These are phyloP conservation scores for Sitta europaea DNA, from an alignment of 2,113 vertebrate species.

Conservation along the genomic window DNA sequence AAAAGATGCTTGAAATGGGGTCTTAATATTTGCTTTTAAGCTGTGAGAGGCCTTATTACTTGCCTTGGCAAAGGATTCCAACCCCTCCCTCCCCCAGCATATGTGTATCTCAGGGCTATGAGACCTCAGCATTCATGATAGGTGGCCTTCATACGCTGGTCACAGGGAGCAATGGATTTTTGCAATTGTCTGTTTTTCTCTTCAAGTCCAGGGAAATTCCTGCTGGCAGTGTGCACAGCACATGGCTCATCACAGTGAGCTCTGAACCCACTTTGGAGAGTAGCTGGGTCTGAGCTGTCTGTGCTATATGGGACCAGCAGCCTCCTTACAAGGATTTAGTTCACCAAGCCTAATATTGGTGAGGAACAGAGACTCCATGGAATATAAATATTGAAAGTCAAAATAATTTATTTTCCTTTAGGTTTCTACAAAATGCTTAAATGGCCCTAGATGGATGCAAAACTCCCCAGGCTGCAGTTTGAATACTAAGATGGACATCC, in stretches of 20 bases:
- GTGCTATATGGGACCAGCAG: background rate
- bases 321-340: background rate
- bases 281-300: background rate
- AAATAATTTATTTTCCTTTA: background rate
- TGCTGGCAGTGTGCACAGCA: background rate
- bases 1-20: background rate
- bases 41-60: background rate
- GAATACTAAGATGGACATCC: background rate
- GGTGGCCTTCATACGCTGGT: background rate
- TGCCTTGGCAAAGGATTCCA: background rate
- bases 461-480: background rate
- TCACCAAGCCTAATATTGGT: background rate
- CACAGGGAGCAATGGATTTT: background rate
- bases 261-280: background rate
- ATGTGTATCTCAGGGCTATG: too few species aligned
- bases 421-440: background rate
- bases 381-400: background rate
- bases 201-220: background rate
- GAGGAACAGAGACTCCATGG: background rate
- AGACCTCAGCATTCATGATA: background rate
- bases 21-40: background rate
- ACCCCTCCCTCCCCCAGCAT: accelerated
- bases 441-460: background rate
- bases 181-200: background rate
- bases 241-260: background rate